These are phyloP conservation scores for Neoaliturus tenellus DNA, from an alignment of 2,888 invertebrate genomes.

Conservation along the genomic window DNA sequence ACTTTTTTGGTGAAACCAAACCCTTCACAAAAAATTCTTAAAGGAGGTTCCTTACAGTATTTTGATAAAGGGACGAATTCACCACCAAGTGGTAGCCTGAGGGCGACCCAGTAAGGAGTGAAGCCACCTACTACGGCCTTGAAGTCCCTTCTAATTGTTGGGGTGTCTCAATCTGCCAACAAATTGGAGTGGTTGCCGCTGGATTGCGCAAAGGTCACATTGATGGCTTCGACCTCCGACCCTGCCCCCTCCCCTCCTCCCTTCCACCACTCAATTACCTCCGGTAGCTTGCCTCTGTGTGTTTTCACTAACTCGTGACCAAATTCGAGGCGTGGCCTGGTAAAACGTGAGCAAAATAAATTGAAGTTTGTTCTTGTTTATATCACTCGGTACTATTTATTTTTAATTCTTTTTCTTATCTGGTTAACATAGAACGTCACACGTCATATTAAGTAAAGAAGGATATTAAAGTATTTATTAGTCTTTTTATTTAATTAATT, in stretches of 20 bases:
- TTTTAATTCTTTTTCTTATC: neutral
- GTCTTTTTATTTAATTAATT: no score
- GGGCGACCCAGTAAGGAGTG: neutral
- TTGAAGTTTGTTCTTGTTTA: conserved; percentile 9
- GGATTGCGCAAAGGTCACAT: conserved; percentile 44
- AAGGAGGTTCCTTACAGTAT: no score
- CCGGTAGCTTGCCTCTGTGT: neutral
- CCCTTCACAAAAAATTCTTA: no score
- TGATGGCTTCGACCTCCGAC: conserved; percentile 39
- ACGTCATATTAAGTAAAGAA: no score
- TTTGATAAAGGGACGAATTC: no score
- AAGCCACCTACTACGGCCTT: neutral
- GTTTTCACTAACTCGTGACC: conserved; percentile 35
- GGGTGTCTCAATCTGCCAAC: conserved; percentile 45
- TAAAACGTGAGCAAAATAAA: conserved; percentile 18
- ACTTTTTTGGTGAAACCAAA: no score
- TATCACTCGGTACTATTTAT: no score
- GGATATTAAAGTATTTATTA: no score
- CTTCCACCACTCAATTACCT: neutral
- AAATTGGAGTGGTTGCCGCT: conserved; percentile 48
- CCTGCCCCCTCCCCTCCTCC: neutral
- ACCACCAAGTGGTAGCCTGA: neutral
- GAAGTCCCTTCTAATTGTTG: conserved; percentile 37
- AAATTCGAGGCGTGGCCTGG: neutral
- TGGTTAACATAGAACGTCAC: no score